phyloP scores from a whole-genome alignment of 2,113 vertebrate genomes.

The Tragulus kanchil region DNA sequence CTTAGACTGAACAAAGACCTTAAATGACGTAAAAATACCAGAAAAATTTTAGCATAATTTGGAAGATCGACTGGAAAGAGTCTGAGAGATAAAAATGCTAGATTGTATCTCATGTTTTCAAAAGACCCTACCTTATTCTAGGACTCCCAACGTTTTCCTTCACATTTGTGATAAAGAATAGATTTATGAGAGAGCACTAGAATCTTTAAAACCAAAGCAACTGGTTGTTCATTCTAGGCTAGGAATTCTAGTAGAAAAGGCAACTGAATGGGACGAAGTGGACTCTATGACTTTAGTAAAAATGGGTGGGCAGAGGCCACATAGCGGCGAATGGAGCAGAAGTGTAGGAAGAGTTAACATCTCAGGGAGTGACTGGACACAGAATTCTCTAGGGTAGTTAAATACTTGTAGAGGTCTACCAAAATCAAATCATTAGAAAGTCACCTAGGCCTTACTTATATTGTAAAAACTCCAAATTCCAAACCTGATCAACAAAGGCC shows the following conservation, averaged over 20 bases:
- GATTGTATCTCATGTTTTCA: background rate
- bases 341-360: background rate
- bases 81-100: background rate
- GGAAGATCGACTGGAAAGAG: background rate
- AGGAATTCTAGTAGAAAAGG: background rate
- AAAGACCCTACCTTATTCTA: background rate
- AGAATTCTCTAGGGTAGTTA: background rate
- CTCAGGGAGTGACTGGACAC: background rate
- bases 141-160: background rate
- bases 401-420: background rate
- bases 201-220: background rate
- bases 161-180: background rate
- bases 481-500: background rate
- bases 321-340: too few species aligned
- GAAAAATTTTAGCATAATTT: slow-evolving; percentile 26
- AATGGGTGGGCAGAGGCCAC: background rate
- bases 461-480: background rate
- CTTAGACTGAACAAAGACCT: background rate
- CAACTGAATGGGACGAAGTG: background rate
- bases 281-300: background rate
- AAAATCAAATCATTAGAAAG: background rate
- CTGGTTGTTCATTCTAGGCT: background rate
- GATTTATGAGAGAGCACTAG: background rate
- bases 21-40: background rate
- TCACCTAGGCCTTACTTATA: background rate